Evolutionary conservation across 2,888 invertebrate genomes (phyloP).

Genomic region (Ferrisia virgata): DNA sequence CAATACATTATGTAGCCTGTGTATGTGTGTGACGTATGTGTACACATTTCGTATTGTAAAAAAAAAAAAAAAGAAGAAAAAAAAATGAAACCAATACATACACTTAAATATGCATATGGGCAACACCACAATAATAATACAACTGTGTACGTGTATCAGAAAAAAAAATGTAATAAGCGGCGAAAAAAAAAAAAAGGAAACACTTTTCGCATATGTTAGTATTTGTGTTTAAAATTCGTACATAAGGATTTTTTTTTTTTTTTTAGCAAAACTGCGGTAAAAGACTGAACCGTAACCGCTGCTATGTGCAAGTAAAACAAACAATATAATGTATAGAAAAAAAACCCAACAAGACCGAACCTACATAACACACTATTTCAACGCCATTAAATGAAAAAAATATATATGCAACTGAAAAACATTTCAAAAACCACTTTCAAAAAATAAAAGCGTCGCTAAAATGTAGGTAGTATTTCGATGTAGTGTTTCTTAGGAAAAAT

Average conservation of each 20-base stretch:
- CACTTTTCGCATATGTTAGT: constrained; percentile 8
- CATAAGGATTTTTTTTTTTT: not conserved
- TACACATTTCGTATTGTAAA: not conserved
- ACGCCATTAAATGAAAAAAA: not conserved
- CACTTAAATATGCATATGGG: too few relatives aligned
- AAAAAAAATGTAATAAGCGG: not conserved
- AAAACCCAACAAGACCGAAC: constrained; percentile 38
- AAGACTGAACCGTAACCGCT: constrained; percentile 45
- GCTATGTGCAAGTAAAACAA: constrained; percentile 27
- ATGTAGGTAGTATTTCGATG: not conserved
- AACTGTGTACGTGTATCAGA: constrained; percentile 5
- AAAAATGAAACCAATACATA: not conserved
- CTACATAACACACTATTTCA: constrained; percentile 32
- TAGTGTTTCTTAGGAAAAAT: not conserved
- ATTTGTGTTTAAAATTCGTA: too few relatives aligned
- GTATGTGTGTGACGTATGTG: not conserved
- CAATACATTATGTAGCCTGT: not conserved
- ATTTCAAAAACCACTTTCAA: not conserved
- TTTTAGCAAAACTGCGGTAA: constrained; percentile 35
- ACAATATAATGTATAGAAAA: not conserved
- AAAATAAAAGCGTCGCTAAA: not conserved
- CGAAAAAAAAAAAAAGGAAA: not conserved
- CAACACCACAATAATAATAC: not conserved
- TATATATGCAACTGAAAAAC: constrained; percentile 6
- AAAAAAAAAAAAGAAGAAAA: not conserved